Evolutionary conservation across 2,797 vertebrate species (phyloP).

Genomic region (Acanthurus tractus): DNA sequence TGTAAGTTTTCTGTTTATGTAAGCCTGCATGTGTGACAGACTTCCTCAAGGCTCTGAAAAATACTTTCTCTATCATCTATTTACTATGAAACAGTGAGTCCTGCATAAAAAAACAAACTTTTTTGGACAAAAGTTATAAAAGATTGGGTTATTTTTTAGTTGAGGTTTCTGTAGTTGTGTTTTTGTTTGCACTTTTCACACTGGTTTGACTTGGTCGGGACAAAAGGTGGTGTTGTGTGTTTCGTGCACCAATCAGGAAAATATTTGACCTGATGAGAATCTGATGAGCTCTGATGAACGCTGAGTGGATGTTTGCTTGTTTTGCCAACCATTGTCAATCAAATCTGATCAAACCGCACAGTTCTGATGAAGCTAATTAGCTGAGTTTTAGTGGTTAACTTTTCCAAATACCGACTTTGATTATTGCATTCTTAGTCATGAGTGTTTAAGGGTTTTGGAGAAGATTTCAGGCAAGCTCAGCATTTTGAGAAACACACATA

Average conservation of each 20-base stretch:
- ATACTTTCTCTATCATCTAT: too few species aligned
- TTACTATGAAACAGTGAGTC: too few species aligned
- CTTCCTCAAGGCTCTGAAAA: too few species aligned
- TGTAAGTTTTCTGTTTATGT: too few species aligned
- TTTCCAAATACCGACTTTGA: not conserved
- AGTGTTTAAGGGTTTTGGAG: not conserved
- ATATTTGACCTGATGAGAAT: not conserved
- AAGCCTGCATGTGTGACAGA: too few species aligned
- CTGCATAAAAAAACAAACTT: too few species aligned
- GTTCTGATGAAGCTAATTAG: not conserved
- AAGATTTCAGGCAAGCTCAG: not conserved
- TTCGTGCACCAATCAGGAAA: not conserved
- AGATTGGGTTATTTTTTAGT: not conserved
- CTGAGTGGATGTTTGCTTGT: not conserved
- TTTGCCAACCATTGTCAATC: not conserved
- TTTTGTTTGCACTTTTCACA: not conserved
- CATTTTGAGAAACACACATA: conserved; percentile 3
- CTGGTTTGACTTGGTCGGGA: not conserved
- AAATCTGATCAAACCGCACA: not conserved
- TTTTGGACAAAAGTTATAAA: too few species aligned
- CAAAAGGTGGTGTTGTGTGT: not conserved
- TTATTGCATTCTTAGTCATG: not conserved
- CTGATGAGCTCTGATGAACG: not conserved
- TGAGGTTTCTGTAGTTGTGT: not conserved
- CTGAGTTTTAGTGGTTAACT: too few species aligned